These are phyloP conservation scores for Ellobius talpinus DNA, from an alignment of 2,113 vertebrate genomes.

Conservation along the genomic window DNA sequence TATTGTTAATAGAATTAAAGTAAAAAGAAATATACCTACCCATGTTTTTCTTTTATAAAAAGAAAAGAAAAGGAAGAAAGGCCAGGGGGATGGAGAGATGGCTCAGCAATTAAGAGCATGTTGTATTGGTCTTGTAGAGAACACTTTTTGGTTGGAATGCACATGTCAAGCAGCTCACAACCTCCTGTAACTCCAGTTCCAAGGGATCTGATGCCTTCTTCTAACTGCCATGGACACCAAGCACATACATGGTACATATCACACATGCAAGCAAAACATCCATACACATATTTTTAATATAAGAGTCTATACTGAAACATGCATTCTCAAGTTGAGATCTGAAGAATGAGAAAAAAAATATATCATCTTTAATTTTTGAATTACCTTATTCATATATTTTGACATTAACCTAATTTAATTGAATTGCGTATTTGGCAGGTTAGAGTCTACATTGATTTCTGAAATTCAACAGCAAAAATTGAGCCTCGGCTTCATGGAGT, in stretches of 20 bases:
- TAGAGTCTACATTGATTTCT: constrained; percentile 40
- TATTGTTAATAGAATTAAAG: constrained; percentile 44
- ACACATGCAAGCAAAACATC: neutral
- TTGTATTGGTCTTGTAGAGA: neutral
- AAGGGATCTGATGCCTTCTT: neutral
- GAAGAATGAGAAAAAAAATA: neutral
- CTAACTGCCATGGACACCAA: neutral
- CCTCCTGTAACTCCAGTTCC: neutral
- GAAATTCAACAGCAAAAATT: constrained; percentile 34
- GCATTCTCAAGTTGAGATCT: constrained; percentile 51
- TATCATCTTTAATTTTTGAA: constrained; percentile 57
- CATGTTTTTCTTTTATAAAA: neutral
- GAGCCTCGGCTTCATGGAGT: neutral
- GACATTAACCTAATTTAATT: constrained; percentile 46
- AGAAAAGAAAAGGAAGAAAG: neutral
- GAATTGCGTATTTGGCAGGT: constrained; percentile 52
- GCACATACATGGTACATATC: too few relatives aligned
- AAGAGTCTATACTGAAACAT: constrained; percentile 12
- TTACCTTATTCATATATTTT: constrained; percentile 31
- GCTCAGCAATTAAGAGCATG: neutral
- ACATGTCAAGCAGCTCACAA: neutral
- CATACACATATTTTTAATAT: neutral
- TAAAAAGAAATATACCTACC: constrained; percentile 25
- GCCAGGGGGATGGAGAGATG: neutral
- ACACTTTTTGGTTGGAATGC: neutral